Evolutionary conservation across 1,140 invertebrate genomes (phyloP).

Genomic region (Eupeodes corollae): DNA sequence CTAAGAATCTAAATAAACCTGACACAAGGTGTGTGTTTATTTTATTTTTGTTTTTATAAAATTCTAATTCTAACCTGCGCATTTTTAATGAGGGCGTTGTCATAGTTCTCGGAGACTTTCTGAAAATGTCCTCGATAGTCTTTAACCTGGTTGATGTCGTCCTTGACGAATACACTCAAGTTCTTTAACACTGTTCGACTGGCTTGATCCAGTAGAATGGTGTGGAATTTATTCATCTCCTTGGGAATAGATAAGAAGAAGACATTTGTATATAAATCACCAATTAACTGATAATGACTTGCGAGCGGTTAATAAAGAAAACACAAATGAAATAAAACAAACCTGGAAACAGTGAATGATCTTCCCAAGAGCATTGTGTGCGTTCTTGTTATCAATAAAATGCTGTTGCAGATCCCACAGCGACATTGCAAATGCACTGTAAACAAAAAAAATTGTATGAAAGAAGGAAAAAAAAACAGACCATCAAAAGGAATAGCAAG

Average conservation of each 20-base stretch:
- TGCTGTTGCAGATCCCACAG: constrained; percentile 70
- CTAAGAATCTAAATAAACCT: too few species aligned
- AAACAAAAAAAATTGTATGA: constrained; percentile 17
- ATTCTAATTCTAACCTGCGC: constrained; percentile 48
- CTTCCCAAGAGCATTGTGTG: constrained; percentile 35
- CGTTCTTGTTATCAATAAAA: constrained; percentile 56
- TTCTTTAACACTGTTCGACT: constrained; percentile 80
- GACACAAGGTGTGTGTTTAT: not conserved
- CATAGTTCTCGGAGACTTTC: constrained; percentile 82
- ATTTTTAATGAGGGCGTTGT: constrained; percentile 71
- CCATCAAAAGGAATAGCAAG: constrained; percentile 5
- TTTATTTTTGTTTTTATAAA: not conserved
- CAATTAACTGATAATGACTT: not conserved
- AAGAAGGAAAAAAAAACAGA: constrained; percentile 11
- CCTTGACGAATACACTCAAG: constrained; percentile 77
- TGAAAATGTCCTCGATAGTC: constrained; percentile 83
- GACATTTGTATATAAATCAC: not conserved
- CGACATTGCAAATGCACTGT: constrained; percentile 67
- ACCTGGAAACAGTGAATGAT: constrained; percentile 50
- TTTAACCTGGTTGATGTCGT: constrained; percentile 81
- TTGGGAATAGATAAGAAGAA: constrained; percentile 40
- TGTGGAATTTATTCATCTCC: constrained; percentile 87
- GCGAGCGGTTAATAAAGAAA: not conserved
- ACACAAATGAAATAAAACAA: constrained; percentile 2
- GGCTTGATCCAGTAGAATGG: constrained; percentile 80